Evolutionary conservation across 2,797 vertebrate species (phyloP), one percentile per base, ranked within the genome.

Genomic region (Smutsia temminckii): DNA sequence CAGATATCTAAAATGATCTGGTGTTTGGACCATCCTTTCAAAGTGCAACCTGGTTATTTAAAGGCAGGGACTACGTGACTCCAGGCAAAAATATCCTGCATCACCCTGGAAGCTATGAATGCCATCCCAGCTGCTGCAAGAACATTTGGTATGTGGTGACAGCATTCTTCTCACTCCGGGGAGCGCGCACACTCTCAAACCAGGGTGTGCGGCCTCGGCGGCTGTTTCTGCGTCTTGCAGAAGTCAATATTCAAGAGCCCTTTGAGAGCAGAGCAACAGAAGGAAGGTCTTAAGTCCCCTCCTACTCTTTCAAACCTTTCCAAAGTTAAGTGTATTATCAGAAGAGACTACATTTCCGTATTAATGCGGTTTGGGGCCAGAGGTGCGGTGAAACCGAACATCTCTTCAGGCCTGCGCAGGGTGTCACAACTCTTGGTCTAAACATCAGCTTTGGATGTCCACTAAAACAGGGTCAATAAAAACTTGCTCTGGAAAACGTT

Each of bases 21-120:
- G 29, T 64, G 68, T 66, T 91, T 87, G 40, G 46, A 85, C 40
- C 49, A 64, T 91, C 71, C 78, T 94, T 85, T 80, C 42, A 69
- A 93, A 75, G 72, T 37, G 87, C 61, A 79, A 74, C 93, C 57
- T 89, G 71, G 87, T 64, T 95, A 96, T 96, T 95, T 93, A 96
- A 95, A 95, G 71, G n/a, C 75, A 84, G 55, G 68, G 63, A 77
- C 86, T 94, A 91, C 46, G 89, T 96, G 90, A 93, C 93, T 72
- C 27, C 25, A 68, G 96, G 94, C 86, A 86, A 83, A 96, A 96
- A 97, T 92, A 96, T 21, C 78, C 85, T 34, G 53, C 80, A 85
- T 80, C 71, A 63, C 72, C 20, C 21, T 92, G 94, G 59, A 90
- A 42, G 77, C 68, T 77, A 8, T 27, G 61, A 61, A 10, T 32